A percentile compares a stretch with the other conserved stretches of the same genome.
phyloP scores from a whole-genome alignment of 64 coral and sea anemone species.

The Actinia tenebrosa region DNA sequence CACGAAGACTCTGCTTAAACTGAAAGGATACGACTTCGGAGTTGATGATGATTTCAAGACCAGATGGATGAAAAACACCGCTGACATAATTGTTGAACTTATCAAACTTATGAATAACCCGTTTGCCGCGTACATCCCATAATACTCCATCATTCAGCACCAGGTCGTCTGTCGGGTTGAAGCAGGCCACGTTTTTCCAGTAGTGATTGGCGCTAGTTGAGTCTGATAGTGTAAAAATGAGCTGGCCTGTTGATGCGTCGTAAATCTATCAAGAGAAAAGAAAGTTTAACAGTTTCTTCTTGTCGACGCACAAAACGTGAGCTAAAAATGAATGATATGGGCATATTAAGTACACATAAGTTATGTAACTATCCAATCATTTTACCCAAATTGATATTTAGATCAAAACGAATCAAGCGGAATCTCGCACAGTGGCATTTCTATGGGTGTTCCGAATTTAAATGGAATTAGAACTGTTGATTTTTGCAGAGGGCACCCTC shows the following conservation, averaged over 20 bases:
- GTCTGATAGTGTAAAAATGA: slow-evolving; percentile 55
- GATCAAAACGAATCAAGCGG: no score
- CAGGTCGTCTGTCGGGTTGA: slow-evolving; percentile 89
- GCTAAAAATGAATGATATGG: no score
- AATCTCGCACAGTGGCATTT: no score
- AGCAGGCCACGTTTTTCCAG: slow-evolving; percentile 81
- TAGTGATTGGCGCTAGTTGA: slow-evolving; percentile 73
- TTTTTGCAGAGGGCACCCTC: no score
- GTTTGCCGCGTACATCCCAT: slow-evolving; percentile 84
- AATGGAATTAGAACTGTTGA: no score
- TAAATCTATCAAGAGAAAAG: slow-evolving; percentile 53
- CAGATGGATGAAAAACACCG: slow-evolving; percentile 92
- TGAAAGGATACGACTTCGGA: slow-evolving; percentile 98
- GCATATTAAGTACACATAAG: no score
- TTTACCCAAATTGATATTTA: no score
- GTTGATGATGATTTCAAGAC: slow-evolving; percentile 96
- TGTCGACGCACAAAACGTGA: no score
- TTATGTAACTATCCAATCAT: no score
- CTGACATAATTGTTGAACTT: slow-evolving; percentile 97
- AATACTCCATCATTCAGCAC: slow-evolving; percentile 93
- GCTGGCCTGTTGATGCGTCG: slow-evolving; percentile 75
- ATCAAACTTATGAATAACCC: slow-evolving; percentile 96
- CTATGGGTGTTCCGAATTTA: no score
- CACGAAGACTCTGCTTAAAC: no score
- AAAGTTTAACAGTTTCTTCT: no score